Evolutionary conservation across 2,797 vertebrate species (phyloP), one percentile per base, ranked within the genome.

Genomic region (Hapalemur alaotrensis): DNA sequence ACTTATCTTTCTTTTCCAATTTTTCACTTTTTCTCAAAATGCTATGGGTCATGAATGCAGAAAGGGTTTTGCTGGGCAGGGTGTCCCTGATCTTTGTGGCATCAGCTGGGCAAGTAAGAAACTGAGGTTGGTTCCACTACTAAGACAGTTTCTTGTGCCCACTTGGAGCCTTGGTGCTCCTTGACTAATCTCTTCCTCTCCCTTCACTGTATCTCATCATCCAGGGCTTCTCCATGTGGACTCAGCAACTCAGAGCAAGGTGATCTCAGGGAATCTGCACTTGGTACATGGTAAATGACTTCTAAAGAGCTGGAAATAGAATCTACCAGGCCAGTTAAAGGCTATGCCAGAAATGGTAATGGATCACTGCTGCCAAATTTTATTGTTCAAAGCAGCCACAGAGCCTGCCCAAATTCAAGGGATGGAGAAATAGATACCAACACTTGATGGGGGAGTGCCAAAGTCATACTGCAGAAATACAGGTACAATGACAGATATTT

Each of bases 161-260:
- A 10, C 0, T 46, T 22, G 3, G 0, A 2, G 41, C 84, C 35
- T 25, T 0, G 22, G 7, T 15, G 6, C 3, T 25, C 41, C 30
- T 0, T 18, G 4, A 7, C 75, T 4, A 4, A 22, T 7, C 48
- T 25, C 32, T 7, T 0, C 2, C 63, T 41, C 41, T 54, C 23
- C 48, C 50, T 25, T 65, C 17, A 35, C 0, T 30, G 52, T 9
- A 7, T 4, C 22, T 32, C 52, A 20, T 5, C 32, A 80, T 80
- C 46, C 76, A 65, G 57, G 23, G 50, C 38, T n/a, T 76, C 15
- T 73, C 46, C 38, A 35, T 0, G 6, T 8, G 50, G 20, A 25
- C 50, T 4, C 52, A 43, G 28, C 57, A 50, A 25, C 17, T 32
- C 57, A 46, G 0, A 4, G 70, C 72, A 81, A 0, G 4, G n/a